Conservation (phyloP, 1,140 invertebrate species). For the Drosophila pectinifera region DNA sequence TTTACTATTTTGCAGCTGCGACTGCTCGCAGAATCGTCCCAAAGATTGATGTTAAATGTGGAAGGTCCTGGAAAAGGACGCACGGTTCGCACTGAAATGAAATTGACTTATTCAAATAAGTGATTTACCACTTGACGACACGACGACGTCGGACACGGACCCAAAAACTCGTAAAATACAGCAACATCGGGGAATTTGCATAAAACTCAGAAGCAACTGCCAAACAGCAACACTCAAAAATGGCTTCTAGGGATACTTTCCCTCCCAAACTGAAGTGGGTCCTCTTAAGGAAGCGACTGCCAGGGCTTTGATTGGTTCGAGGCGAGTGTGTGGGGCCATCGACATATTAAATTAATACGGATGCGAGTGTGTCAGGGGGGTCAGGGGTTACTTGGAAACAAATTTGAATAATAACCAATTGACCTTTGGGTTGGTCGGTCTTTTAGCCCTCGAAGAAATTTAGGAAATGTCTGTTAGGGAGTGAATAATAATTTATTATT, state of each 20-base stretch:
- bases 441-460: background rate
- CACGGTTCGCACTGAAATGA: conserved; percentile 25
- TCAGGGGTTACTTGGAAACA: conserved; percentile 4
- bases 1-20: conserved; percentile 76
- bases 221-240: conserved; percentile 31
- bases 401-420: conserved; percentile 24
- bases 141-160: conserved; percentile 8
- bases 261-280: conserved; percentile 33
- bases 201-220: conserved; percentile 47
- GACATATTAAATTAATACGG: conserved; percentile 43
- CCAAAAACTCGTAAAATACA: conserved; percentile 48
- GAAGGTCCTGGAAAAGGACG: conserved; percentile 18
- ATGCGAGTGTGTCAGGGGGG: background rate
- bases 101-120: conserved; percentile 71
- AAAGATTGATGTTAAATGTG: conserved; percentile 63
- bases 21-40: conserved; percentile 8
- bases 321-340: conserved; percentile 9
- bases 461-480: background rate
- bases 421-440: background rate
- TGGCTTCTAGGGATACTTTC: conserved; percentile 13
- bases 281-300: conserved; percentile 27
- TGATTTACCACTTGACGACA: conserved; percentile 60
- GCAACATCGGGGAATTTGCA: conserved; percentile 50
- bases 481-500: background rate
- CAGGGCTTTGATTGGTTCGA: conserved; percentile 17